Conservation (phyloP, 2,888 invertebrate species). For the Pheosia tremula region DNA sequence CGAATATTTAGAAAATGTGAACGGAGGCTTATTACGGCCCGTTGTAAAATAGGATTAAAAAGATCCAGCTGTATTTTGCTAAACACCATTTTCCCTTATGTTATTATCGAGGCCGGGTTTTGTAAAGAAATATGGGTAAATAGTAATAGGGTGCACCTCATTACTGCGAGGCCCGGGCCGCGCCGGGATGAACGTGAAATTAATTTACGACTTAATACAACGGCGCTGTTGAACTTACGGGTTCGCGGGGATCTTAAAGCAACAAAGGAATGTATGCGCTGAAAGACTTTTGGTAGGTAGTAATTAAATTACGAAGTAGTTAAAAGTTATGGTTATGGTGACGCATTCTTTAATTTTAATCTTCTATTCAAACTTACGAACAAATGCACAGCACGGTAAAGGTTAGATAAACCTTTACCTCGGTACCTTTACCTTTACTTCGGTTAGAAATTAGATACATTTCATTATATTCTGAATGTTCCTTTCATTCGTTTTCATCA, state of each 20-base stretch:
- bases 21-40: conserved; percentile 51
- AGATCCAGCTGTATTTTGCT: conserved; percentile 41
- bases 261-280: conserved; percentile 10
- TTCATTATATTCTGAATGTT: too few species aligned
- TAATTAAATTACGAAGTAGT: too few species aligned
- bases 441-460: too few species aligned
- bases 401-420: too few species aligned
- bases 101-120: conserved; percentile 34
- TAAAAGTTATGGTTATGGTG: neutral
- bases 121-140: conserved; percentile 57
- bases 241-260: conserved; percentile 16
- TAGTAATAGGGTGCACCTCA: conserved; percentile 55
- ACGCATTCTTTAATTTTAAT: neutral
- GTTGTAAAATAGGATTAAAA: conserved; percentile 60
- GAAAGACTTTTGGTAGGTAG: conserved; percentile 2
- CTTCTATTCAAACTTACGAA: too few species aligned
- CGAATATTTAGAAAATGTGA: conserved; percentile 52
- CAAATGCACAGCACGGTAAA: too few species aligned
- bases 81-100: conserved; percentile 38
- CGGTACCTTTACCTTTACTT: too few species aligned
- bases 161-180: conserved; percentile 44
- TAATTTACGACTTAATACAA: conserved; percentile 74
- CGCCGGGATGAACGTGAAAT: conserved; percentile 56
- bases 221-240: conserved; percentile 35
- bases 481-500: too few species aligned